phyloP scores from a whole-genome alignment of 1,140 invertebrate species.

The Hylyphantes graminicola region DNA sequence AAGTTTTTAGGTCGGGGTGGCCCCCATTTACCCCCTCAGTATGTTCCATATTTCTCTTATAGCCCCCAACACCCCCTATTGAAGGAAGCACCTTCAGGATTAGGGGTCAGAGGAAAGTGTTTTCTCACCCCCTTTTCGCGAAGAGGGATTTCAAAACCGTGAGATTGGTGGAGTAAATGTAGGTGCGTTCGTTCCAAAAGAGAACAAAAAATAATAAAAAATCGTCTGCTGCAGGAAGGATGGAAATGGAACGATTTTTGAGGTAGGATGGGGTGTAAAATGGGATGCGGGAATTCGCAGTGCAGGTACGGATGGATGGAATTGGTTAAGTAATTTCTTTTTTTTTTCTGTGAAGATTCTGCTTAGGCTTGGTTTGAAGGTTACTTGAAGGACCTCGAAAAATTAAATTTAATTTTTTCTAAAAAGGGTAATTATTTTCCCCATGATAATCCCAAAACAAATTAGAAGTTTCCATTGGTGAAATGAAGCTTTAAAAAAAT shows the following conservation, averaged over 20 bases:
- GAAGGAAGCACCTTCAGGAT: not conserved
- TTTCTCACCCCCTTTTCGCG: constrained; percentile 16
- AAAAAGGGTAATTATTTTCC: too few species aligned
- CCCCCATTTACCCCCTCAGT: constrained; percentile 7
- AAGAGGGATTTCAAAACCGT: constrained; percentile 37
- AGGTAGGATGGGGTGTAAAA: not conserved
- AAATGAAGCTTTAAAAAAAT: too few species aligned
- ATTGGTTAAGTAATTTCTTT: not conserved
- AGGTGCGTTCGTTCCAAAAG: not conserved
- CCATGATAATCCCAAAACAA: too few species aligned
- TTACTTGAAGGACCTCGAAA: too few species aligned
- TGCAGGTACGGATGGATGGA: not conserved
- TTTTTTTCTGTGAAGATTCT: too few species aligned
- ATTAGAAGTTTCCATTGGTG: too few species aligned
- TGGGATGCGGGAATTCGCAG: not conserved
- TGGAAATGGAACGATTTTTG: constrained; percentile 15
- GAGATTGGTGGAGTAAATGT: constrained; percentile 42
- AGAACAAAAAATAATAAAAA: constrained; percentile 13
- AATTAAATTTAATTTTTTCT: too few species aligned
- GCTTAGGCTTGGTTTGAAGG: too few species aligned
- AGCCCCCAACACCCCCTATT: not conserved
- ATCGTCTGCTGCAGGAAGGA: constrained; percentile 5
- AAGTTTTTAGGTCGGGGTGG: constrained; percentile 37
- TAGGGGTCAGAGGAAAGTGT: constrained; percentile 53
- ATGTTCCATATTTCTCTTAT: not conserved